Evolutionary conservation across 1,140 invertebrate genomes (phyloP), one percentile per base, ranked within the genome.

Genomic region (Linepithema humile): DNA sequence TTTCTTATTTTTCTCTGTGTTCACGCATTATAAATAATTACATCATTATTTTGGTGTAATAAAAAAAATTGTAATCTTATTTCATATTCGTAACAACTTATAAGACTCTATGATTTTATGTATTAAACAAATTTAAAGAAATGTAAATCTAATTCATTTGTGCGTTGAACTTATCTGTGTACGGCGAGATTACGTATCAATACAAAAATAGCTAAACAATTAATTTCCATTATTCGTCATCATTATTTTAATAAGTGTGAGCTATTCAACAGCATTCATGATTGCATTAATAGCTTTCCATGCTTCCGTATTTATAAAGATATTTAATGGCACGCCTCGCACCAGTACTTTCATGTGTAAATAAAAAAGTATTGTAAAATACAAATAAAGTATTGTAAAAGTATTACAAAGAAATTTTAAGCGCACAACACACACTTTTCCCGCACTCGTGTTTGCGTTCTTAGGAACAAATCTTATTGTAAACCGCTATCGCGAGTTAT

Each of bases 121-220:
- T 32, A 35, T 38, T 15, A 3, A 70, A 35, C 32, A 35, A 35
- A n/a, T 53, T 53, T 20, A 69, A 29, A 3, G 23, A 26, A 32
- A 23, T n/a, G 7, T 50, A 70, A 1, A 59, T 0, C 9, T 10
- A 73, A 57, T 73, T n/a, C 23, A 38, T 15, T 73, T 2, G 3
- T 12, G 9, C n/a, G 17, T 4, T 40, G 17, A n/a, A 73, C 15
- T 59, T 23, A 38, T 64, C 23, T 9, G 9, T 0, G 40, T 7
- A 15, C 43, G 17, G 10, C 40, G 40, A 6, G n/a, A 26, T 62
- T 75, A 62, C 57, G 38, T 64, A 15, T 62, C 23, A 64, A 26
- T 59, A 12, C n/a, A 75, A 62, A 75, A 75, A 64, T 75, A 75
- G n/a, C 72, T 57, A 29, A 32, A 29, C 10, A 62, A 29, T 43